These are phyloP conservation scores for Mantis religiosa DNA, from an alignment of 2,888 invertebrate genomes.

Conservation along the genomic window DNA sequence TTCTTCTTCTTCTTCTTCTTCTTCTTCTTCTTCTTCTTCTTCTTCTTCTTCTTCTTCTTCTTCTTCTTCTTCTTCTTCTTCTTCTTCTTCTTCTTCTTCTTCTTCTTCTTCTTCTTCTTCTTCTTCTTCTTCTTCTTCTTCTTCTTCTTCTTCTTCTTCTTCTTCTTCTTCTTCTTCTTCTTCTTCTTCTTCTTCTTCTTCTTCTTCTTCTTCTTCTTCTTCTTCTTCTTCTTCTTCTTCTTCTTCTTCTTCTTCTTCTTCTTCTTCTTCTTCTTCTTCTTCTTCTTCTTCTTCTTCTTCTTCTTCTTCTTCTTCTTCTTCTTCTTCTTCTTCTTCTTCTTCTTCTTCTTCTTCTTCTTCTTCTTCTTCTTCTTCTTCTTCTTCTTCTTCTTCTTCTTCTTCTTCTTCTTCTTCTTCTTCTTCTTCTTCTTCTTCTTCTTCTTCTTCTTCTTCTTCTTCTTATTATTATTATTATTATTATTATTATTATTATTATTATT, in stretches of 20 bases:
- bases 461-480: not conserved
- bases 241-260: not conserved
- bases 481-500: too few relatives aligned
- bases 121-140: not conserved
- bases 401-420: too few relatives aligned
- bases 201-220: not conserved
- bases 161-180: not conserved
- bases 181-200: conserved; percentile 7
- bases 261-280: not conserved
- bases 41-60: too few relatives aligned
- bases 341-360: not conserved
- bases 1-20: too few relatives aligned
- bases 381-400: too few relatives aligned
- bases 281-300: not conserved
- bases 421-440: not conserved
- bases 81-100: too few relatives aligned
- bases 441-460: not conserved
- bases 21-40: too few relatives aligned
- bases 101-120: too few relatives aligned
- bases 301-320: not conserved
- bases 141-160: not conserved
- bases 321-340: not conserved
- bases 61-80: too few relatives aligned
- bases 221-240: not conserved
- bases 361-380: not conserved